Percentiles rank a stretch among this genome's conserved stretches.
phyloP scores from a whole-genome alignment of 2,113 vertebrate species.

The Acanthisitta chloris region DNA sequence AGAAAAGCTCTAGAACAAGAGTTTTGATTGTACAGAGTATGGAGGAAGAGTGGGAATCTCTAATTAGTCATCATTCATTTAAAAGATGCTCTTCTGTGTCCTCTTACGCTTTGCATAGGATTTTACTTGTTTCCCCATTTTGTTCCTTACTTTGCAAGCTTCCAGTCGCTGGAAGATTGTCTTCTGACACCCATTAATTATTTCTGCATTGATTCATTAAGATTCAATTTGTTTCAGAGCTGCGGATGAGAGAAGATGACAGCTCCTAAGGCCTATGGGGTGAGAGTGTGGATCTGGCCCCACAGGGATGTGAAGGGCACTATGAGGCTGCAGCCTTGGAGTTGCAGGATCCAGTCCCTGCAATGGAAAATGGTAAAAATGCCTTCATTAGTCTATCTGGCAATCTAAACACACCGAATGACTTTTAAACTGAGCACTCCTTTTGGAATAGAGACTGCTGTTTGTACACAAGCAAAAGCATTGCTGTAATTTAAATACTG shows the following conservation, averaged over 20 bases:
- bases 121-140: background rate
- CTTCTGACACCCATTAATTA: background rate
- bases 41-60: background rate
- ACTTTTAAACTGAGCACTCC: background rate
- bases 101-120: background rate
- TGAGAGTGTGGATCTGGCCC: background rate
- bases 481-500: background rate
- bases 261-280: background rate
- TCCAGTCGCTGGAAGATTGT: background rate
- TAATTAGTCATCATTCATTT: background rate
- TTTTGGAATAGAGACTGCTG: background rate
- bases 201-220: background rate
- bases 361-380: background rate
- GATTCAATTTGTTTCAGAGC: background rate
- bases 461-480: background rate
- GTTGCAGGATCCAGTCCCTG: background rate
- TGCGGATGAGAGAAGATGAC: background rate
- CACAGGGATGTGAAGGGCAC: background rate
- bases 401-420: background rate
- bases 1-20: background rate
- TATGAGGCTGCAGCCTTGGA: background rate
- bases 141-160: background rate
- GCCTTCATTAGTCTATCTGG: background rate
- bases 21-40: background rate
- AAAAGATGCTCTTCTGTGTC: background rate